Conservation (phyloP, 2,113 vertebrate species). For the Vulpes ferrilata region DNA sequence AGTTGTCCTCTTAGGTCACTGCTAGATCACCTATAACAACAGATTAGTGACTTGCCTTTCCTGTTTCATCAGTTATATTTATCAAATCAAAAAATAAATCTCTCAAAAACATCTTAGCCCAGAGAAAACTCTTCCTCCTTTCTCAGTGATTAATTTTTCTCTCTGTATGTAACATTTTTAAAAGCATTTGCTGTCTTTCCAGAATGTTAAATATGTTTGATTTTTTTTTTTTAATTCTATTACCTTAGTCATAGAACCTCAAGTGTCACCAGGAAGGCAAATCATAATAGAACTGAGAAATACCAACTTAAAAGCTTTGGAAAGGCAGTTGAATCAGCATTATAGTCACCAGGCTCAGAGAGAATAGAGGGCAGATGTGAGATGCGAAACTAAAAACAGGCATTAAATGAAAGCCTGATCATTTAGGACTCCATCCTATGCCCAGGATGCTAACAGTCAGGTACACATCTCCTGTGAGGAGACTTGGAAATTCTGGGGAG, state of each 20-base stretch:
- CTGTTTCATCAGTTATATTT: constrained; percentile 42
- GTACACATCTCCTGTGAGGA: neutral
- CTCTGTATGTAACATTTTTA: neutral
- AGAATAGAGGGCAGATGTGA: neutral
- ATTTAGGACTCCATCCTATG: neutral
- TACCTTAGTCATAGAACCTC: constrained; percentile 27
- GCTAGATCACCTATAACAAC: neutral
- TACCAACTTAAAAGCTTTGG: constrained; percentile 24
- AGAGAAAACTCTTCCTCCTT: neutral
- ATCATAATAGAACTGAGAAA: constrained; percentile 54
- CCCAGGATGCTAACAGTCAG: neutral
- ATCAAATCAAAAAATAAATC: constrained; percentile 44
- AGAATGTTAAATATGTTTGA: constrained; percentile 1
- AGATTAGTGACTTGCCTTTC: neutral
- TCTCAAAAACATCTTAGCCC: neutral
- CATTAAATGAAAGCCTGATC: neutral
- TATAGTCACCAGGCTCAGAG: neutral
- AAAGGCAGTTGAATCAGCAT: neutral
- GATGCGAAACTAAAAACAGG: neutral
- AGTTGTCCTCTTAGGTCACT: neutral
- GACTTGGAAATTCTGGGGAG: neutral
- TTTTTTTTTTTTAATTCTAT: constrained; percentile 21
- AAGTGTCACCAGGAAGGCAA: neutral
- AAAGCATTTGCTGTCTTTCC: constrained; percentile 29
- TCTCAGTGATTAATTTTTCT: constrained; percentile 45